Base-by-base conservation (phyloP, 2,888 invertebrate species). In the Eupithecia subumbrata region DNA sequence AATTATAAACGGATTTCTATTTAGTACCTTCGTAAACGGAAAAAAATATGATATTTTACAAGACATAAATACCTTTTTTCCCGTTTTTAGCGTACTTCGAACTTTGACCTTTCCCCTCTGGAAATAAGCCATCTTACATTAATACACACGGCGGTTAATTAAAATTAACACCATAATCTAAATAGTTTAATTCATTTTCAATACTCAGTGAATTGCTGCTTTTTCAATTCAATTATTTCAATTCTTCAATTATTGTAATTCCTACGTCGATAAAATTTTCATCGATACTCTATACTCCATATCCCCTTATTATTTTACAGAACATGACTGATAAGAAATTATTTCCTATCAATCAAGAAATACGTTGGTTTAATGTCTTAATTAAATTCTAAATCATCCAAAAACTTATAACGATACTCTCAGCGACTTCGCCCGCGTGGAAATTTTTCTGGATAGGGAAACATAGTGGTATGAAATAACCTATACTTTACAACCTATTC, bases 1-100 rank as follows among this genome's bases (percentile, higher is more conserved):
- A 80, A 56, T 71, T 74, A 63, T 52, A 68, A 70, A 66, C 63
- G 72, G 72, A 68, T 70, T 72, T 71, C 71, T 73, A 74, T 67
- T 64, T 73, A 75, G 68, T 60, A 56, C 56, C 18, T 45, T 69
- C 34, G 52, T 30, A 37, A 30, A 48, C 25, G 48, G 60, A 60
- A 25, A 56, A 48, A 60, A 60, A 60, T 48, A 48, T 48, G 18
- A 34, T 18, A 56, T 22, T 56, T 40, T 68, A 48, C 18, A 37
- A 63, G 30, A n/a, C 14, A 18, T 71, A 43, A 60, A 40, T 25
- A 22, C 12, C 4, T 48, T 18, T n/a, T 34, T 43, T 43, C 8
- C 43, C 43, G 5, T 64, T 71, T 71, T 66, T 64, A 22, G 74
- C n/a, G 37, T 52, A n/a, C 64, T 22, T 74, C 34, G 63, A 30